These are phyloP conservation scores for Psittacula echo DNA, from an alignment of 2,797 vertebrate species.

Conservation along the genomic window DNA sequence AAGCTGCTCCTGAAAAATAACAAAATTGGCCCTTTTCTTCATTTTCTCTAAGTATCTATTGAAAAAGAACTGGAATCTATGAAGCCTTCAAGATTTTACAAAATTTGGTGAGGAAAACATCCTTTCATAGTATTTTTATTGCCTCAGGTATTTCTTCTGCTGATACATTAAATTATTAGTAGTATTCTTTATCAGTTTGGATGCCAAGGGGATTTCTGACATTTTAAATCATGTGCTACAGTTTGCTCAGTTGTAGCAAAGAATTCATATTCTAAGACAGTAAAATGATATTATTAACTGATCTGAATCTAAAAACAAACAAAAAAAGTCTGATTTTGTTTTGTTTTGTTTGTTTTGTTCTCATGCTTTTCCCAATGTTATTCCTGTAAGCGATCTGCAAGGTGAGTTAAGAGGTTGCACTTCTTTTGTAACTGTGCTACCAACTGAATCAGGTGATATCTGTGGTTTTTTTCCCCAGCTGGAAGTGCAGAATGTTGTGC, in stretches of 20 bases:
- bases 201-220: not conserved
- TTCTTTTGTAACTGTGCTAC: not conserved
- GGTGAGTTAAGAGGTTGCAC: not conserved
- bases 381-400: not conserved
- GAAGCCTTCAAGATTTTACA: not conserved
- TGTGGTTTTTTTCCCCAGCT: not conserved
- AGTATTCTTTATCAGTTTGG: not conserved
- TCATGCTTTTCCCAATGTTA: not conserved
- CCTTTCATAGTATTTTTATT: not conserved
- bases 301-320: not conserved
- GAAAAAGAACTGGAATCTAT: not conserved
- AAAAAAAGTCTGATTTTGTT: not conserved
- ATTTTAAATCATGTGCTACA: not conserved
- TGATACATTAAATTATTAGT: not conserved
- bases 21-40: not conserved
- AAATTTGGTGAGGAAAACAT: not conserved
- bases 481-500: not conserved
- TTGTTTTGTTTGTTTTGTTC: not conserved
- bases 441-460: not conserved
- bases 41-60: not conserved
- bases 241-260: not conserved
- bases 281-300: not conserved
- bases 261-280: not conserved
- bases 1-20: not conserved
- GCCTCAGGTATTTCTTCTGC: slow-evolving; percentile 9